Conservation (phyloP, 2,888 invertebrate genomes). For the Frankliniella fusca region DNA sequence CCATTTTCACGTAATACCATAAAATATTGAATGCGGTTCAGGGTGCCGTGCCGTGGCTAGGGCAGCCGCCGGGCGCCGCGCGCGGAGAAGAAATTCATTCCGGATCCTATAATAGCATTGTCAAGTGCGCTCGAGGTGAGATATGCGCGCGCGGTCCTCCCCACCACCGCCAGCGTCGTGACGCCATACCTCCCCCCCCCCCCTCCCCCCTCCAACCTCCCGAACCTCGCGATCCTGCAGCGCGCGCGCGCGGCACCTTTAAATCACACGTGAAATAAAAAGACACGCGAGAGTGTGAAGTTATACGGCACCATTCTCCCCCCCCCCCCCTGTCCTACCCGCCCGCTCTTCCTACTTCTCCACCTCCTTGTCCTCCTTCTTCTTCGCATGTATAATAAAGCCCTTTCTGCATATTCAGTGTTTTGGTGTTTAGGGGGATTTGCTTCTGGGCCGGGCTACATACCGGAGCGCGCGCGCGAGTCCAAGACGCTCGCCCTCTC, state of each 20-base stretch:
- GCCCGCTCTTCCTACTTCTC: not conserved
- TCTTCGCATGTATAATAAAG: slow-evolving; percentile 20
- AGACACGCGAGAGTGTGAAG: slow-evolving; percentile 3
- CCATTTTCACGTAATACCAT: slow-evolving; percentile 26
- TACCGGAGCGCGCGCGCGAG: not conserved
- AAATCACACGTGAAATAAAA: slow-evolving; percentile 25
- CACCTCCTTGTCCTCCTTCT: not conserved
- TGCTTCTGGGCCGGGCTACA: not conserved
- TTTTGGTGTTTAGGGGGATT: slow-evolving; percentile 22
- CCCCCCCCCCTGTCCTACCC: not conserved
- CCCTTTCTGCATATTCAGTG: slow-evolving; percentile 24
- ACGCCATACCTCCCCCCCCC: not conserved
- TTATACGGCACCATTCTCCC: slow-evolving; percentile 22
- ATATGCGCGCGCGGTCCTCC: not conserved
- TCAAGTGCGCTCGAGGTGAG: slow-evolving; percentile 15
- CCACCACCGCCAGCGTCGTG: not conserved
- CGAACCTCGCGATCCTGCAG: not conserved
- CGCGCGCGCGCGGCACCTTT: slow-evolving; percentile 1
- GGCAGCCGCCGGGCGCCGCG: not conserved
- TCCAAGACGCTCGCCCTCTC: too few relatives aligned
- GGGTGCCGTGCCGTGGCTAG: not conserved
- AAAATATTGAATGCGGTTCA: slow-evolving; percentile 22
- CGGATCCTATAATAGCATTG: slow-evolving; percentile 24
- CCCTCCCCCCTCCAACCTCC: not conserved
- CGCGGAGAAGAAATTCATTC: slow-evolving; percentile 23